These are phyloP conservation scores for Penaeus japonicus DNA, from an alignment of 1,140 invertebrate species.

Conservation along the genomic window DNA sequence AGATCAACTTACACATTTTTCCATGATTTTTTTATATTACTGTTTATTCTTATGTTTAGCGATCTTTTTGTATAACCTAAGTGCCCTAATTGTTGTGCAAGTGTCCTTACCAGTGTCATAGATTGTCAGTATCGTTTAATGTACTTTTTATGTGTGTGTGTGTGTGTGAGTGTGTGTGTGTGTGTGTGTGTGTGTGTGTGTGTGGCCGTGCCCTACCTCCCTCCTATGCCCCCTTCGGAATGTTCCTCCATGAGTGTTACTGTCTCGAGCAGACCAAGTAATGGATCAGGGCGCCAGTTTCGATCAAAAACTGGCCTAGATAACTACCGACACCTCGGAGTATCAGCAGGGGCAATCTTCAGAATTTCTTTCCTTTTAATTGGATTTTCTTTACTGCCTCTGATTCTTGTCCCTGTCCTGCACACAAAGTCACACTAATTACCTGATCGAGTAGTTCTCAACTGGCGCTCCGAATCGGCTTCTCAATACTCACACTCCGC, in stretches of 20 bases:
- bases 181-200: too few relatives aligned
- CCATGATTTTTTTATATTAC: too few relatives aligned
- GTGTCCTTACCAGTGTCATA: too few relatives aligned
- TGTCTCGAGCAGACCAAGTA: not conserved
- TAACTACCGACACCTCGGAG: not conserved
- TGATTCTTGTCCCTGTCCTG: not conserved
- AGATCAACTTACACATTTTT: not conserved
- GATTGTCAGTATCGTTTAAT: too few relatives aligned
- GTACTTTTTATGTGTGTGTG: too few relatives aligned
- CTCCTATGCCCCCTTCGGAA: constrained; percentile 39
- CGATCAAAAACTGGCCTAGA: too few relatives aligned
- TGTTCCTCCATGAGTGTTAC: constrained; percentile 16
- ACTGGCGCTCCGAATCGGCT: constrained; percentile 28
- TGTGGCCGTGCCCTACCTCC: constrained; percentile 20
- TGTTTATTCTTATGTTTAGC: too few relatives aligned
- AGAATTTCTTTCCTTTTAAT: not conserved
- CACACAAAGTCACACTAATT: not conserved
- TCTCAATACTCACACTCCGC: not conserved
- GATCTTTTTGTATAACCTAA: too few relatives aligned
- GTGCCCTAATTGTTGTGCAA: too few relatives aligned
- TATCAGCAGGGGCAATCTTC: constrained; percentile 3
- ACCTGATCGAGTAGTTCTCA: not conserved
- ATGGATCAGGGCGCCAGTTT: not conserved
- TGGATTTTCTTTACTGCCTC: too few relatives aligned
- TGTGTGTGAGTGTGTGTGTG: too few relatives aligned